phyloP scores from a whole-genome alignment of 2,113 vertebrate genomes.

The Pelecanus crispus region DNA sequence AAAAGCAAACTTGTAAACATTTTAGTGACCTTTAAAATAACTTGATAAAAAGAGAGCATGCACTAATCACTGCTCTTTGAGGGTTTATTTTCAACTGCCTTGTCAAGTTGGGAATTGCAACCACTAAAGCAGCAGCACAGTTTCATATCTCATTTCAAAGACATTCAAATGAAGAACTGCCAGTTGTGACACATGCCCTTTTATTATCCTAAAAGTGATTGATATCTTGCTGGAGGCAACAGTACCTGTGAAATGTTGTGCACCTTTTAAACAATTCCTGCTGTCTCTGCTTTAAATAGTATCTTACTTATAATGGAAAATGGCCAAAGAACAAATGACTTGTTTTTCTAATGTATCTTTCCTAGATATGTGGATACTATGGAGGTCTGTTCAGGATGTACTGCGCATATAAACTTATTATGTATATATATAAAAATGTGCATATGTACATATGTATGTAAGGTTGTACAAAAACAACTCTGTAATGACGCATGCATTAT shows the following conservation, averaged over 20 bases:
- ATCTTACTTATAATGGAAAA: background rate
- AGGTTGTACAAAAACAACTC: background rate
- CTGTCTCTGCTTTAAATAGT: background rate
- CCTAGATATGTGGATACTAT: background rate
- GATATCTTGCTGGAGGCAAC: background rate
- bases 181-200: background rate
- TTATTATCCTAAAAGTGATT: background rate
- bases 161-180: background rate
- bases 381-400: background rate
- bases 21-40: background rate
- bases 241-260: background rate
- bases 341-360: background rate
- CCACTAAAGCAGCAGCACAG: background rate
- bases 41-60: background rate
- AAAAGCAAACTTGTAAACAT: background rate
- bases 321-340: background rate
- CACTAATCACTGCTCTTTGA: background rate
- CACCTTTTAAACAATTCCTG: background rate
- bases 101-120: background rate
- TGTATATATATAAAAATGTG: background rate
- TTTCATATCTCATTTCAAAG: slow-evolving; percentile 33
- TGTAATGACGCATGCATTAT: background rate
- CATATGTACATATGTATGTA: accelerated
- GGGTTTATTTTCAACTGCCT: background rate
- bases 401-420: too few species aligned